phyloP scores from a whole-genome alignment of 2,113 vertebrate genomes.

The Coreoperca whiteheadi region DNA sequence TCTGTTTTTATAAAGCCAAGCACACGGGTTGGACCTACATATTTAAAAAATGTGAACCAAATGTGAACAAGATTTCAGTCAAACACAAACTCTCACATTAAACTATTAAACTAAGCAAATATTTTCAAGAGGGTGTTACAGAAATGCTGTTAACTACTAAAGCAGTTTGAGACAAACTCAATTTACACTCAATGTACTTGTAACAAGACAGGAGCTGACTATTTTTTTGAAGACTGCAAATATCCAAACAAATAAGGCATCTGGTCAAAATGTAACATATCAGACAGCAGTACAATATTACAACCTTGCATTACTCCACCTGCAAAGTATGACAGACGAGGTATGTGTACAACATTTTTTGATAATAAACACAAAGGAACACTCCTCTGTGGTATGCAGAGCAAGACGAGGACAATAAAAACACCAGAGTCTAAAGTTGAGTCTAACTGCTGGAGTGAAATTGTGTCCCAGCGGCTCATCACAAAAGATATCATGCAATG shows the following conservation, averaged over 20 bases:
- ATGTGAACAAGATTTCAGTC: background rate
- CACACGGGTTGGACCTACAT: background rate
- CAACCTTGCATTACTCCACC: background rate
- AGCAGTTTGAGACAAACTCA: background rate
- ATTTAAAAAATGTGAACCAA: conserved; percentile 1
- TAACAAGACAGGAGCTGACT: background rate
- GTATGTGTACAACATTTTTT: background rate
- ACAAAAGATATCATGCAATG: conserved; percentile 28
- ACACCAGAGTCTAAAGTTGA: background rate
- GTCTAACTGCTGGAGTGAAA: conserved; percentile 6
- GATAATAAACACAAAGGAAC: conserved; percentile 13
- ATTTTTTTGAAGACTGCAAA: background rate
- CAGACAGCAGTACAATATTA: background rate
- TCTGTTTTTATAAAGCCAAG: background rate
- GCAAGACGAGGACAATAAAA: background rate
- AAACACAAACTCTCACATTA: conserved; percentile 1
- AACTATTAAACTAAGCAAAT: conserved; percentile 3
- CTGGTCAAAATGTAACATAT: background rate
- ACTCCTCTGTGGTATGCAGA: background rate
- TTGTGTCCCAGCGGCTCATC: background rate
- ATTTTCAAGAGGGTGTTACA: background rate
- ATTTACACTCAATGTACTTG: background rate
- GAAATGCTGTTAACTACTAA: background rate
- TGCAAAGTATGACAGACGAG: background rate
- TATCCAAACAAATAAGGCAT: background rate